These are phyloP conservation scores for Ophthalmotilapia sp. DNA, from an alignment of 2,113 vertebrate genomes.

Conservation along the genomic window DNA sequence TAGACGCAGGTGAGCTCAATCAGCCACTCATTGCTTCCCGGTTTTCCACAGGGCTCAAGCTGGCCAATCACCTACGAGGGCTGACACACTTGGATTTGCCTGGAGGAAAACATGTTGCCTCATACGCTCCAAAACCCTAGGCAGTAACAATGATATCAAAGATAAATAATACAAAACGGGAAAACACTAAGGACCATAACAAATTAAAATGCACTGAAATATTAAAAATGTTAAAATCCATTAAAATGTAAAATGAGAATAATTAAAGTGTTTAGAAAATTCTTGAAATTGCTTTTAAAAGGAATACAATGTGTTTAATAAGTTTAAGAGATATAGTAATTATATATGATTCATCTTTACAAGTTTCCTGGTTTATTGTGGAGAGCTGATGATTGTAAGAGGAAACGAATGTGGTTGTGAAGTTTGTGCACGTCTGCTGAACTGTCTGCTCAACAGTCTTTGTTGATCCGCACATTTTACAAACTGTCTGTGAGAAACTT, in stretches of 20 bases:
- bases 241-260: background rate
- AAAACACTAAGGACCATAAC: background rate
- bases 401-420: accelerated
- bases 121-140: accelerated
- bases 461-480: background rate
- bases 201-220: background rate
- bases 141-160: background rate
- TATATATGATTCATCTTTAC: background rate
- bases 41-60: background rate
- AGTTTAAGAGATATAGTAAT: background rate
- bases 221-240: background rate
- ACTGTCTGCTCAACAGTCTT: accelerated
- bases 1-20: background rate
- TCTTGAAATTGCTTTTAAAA: background rate
- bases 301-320: accelerated
- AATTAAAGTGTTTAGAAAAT: background rate
- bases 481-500: background rate
- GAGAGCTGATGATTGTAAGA: background rate
- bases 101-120: background rate
- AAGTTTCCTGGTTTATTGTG: background rate
- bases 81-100: background rate
- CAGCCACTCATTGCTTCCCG: accelerated
- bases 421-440: background rate
- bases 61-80: background rate
- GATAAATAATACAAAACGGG: background rate